Conservation (phyloP, 2,113 vertebrate genomes). For the Limanda limanda region DNA sequence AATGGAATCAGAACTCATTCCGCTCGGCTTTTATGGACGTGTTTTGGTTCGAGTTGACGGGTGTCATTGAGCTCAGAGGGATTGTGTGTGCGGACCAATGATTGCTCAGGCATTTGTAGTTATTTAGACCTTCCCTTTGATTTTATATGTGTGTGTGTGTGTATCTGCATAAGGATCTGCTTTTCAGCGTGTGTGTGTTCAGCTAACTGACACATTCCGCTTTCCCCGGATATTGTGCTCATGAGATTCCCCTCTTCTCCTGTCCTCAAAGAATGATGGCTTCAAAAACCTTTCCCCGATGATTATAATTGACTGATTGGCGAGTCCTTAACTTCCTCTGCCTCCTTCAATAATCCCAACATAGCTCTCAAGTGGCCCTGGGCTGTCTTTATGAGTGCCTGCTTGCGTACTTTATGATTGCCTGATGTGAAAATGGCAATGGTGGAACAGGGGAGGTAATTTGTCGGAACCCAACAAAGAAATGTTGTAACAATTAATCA, state of each 20-base stretch:
- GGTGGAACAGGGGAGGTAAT: constrained; percentile 78
- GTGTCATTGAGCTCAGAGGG: constrained; percentile 57
- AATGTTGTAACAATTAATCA: constrained; percentile 86
- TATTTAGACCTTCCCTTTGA: constrained; percentile 38
- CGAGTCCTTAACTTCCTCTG: constrained; percentile 74
- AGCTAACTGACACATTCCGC: constrained; percentile 38
- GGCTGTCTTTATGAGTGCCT: constrained; percentile 77
- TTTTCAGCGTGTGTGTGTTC: constrained; percentile 31
- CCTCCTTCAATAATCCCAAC: constrained; percentile 77
- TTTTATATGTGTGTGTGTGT: constrained; percentile 40
- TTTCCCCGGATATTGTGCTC: constrained; percentile 37
- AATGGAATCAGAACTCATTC: constrained; percentile 66
- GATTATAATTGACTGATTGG: constrained; percentile 75
- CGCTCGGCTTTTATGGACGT: constrained; percentile 50
- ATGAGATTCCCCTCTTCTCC: constrained; percentile 44
- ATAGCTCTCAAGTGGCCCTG: constrained; percentile 72
- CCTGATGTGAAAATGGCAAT: constrained; percentile 78
- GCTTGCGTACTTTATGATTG: constrained; percentile 76
- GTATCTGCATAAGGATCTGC: constrained; percentile 1
- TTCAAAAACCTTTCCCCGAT: constrained; percentile 66
- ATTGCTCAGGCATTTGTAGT: constrained; percentile 34
- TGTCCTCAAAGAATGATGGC: constrained; percentile 57
- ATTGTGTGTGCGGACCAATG: constrained; percentile 25
- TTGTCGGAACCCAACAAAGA: constrained; percentile 83
- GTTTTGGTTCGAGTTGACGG: constrained; percentile 56